Conservation (phyloP, 2,797 vertebrate genomes). For the Falco berigora region DNA sequence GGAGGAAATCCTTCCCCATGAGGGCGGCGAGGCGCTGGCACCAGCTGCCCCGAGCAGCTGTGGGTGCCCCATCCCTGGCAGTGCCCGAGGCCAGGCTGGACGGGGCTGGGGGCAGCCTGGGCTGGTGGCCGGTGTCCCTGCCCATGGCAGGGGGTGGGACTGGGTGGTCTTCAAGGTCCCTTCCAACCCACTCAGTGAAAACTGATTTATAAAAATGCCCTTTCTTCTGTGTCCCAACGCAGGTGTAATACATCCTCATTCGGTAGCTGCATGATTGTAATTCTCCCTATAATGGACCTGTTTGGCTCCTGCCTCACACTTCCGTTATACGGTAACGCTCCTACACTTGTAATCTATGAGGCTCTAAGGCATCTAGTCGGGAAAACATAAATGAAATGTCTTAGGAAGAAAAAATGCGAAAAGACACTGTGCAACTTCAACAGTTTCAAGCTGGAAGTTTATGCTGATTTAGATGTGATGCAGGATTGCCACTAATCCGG, state of each 20-base stretch:
- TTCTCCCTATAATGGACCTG: background rate
- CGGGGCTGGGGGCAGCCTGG: background rate
- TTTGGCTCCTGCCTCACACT: background rate
- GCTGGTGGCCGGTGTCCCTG: background rate
- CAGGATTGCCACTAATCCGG: background rate
- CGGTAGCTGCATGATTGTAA: background rate
- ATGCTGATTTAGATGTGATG: background rate
- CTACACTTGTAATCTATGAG: background rate
- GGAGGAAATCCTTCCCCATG: too few relatives aligned
- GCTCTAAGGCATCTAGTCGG: background rate
- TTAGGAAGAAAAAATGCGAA: background rate
- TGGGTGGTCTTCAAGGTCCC: background rate
- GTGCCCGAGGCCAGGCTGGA: background rate
- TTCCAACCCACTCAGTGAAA: background rate
- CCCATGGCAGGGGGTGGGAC: background rate
- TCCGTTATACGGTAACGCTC: background rate
- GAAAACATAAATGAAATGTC: background rate
- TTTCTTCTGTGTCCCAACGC: background rate
- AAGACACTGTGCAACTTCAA: background rate
- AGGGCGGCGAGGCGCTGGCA: too few relatives aligned
- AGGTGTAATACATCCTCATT: background rate
- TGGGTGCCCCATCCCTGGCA: background rate
- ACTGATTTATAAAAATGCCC: background rate
- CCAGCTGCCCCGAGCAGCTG: too few relatives aligned
- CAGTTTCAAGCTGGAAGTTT: background rate